phyloP scores from a whole-genome alignment of 2,113 vertebrate species.

The Odobenus rosmarus region DNA sequence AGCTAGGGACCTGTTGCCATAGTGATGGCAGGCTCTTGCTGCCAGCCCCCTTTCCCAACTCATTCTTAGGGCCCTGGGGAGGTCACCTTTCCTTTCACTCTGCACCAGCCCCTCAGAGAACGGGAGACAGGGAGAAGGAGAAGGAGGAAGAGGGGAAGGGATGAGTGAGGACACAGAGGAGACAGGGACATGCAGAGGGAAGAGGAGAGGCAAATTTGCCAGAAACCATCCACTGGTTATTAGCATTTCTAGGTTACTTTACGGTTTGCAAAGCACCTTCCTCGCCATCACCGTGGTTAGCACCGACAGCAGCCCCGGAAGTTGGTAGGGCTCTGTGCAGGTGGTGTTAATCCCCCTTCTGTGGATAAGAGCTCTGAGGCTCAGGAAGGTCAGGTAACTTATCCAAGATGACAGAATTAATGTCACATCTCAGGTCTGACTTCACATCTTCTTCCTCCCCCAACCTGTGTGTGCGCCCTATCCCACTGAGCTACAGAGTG shows the following conservation, averaged over 20 bases:
- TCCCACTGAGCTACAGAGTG: not conserved
- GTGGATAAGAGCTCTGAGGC: not conserved
- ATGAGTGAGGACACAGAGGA: not conserved
- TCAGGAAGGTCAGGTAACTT: not conserved
- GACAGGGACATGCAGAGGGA: slow-evolving; percentile 15
- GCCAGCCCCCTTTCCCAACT: slow-evolving; percentile 47
- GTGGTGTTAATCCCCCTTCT: not conserved
- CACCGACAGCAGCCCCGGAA: not conserved
- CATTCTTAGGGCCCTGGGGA: slow-evolving; percentile 36
- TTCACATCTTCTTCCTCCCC: not conserved
- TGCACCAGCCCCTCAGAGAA: slow-evolving; percentile 36
- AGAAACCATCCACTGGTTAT: not conserved
- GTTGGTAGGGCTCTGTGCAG: not conserved
- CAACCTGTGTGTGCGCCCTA: not conserved
- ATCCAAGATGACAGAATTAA: not conserved
- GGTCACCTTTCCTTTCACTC: slow-evolving; percentile 40
- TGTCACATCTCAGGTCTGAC: not conserved
- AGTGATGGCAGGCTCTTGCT: slow-evolving; percentile 40
- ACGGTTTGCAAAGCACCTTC: not conserved
- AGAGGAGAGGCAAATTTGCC: not conserved
- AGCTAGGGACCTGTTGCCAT: slow-evolving; percentile 72
- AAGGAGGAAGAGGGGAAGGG: not conserved
- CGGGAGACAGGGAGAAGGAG: not conserved
- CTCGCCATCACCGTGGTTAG: not conserved
- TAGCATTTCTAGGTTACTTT: not conserved